Percentiles rank a stretch among this genome's conserved stretches.
phyloP scores from a whole-genome alignment of 2,113 vertebrate genomes.

The Pterophyllum scalare region DNA sequence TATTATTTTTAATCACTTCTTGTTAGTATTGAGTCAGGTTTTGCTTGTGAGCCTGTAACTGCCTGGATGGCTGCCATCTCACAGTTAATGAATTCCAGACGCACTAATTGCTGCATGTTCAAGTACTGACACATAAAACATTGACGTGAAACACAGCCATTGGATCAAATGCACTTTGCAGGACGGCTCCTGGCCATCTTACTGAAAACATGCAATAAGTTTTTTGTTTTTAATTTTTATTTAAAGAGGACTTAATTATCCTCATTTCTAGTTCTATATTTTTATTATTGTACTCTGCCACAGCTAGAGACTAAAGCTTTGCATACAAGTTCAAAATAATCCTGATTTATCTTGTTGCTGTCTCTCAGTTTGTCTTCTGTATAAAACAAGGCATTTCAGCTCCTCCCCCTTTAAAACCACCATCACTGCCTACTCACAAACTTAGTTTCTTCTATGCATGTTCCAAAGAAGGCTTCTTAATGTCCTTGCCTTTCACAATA shows the following conservation, averaged over 20 bases:
- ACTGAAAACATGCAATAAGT: too few relatives aligned
- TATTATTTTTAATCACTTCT: not conserved
- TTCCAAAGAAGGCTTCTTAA: too few relatives aligned
- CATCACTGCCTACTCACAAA: not conserved
- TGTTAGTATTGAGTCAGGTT: not conserved
- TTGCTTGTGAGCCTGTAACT: not conserved
- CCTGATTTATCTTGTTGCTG: not conserved
- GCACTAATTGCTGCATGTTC: slow-evolving; percentile 46
- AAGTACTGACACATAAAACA: too few relatives aligned
- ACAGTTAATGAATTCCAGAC: slow-evolving; percentile 47
- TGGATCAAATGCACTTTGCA: too few relatives aligned
- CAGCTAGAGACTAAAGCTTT: too few relatives aligned
- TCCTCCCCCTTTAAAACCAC: not conserved
- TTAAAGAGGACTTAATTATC: too few relatives aligned
- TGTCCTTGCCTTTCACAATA: not conserved
- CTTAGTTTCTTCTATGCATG: not conserved
- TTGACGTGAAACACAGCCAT: slow-evolving; percentile 1
- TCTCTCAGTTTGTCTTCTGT: not conserved
- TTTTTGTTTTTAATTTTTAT: too few relatives aligned
- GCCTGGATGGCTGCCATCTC: slow-evolving; percentile 21
- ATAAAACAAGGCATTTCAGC: not conserved
- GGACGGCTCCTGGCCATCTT: too few relatives aligned
- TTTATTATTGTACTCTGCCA: too few relatives aligned
- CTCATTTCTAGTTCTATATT: too few relatives aligned
- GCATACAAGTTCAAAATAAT: not conserved